Evolutionary conservation across 30 jellyfish, hydroid and myxozoan genomes (phyloP), one percentile per base, ranked within the genome.

Genomic region (Euphysa ruthae): DNA sequence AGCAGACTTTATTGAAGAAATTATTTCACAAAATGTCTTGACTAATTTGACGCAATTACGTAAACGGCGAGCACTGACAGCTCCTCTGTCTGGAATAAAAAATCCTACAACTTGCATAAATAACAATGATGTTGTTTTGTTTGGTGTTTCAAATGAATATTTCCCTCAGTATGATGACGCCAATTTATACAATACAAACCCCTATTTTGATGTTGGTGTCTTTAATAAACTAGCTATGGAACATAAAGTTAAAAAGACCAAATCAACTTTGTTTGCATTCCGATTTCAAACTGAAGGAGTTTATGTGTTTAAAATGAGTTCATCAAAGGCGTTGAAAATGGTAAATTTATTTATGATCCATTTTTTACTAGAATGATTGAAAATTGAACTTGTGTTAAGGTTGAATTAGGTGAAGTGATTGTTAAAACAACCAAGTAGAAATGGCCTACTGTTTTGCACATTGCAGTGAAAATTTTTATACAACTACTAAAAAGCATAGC

Each of bases 161-260:
- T 86, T 63, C 78, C 96, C 96, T 0, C 86, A 64, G 43, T 86
- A 86, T 49, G 96, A 86, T 28, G 93, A 78, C 35, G 74, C 71
- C 32, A 86, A 79, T 52, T 69, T 86, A 63, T 86, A 77, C 85
- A 86, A 86, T 58, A 86, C 96, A 35, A 86, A 86, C 26, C 94
- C 94, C 1, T 54, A 79, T 27, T 86, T 86, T 51, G 96, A 86
- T 63, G 73, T 46, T 66, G 96, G 94, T 20, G 96, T 94, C 12
- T 86, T 86, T 60, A 86, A 73, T 46, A 87, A 86, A 31, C 63
- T 86, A 43, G 85, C 94, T 3, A 89, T 78, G 69, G 70, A 73
- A 42, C 96, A 77, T 38, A 73, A 72, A 22, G 75, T 71, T 13
- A 77, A 74, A 89, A 61, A 57, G 54, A 62, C 93, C 54, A 86